These are phyloP conservation scores for Adelosebastes latens DNA, from an alignment of 2,797 vertebrate genomes.

Conservation along the genomic window DNA sequence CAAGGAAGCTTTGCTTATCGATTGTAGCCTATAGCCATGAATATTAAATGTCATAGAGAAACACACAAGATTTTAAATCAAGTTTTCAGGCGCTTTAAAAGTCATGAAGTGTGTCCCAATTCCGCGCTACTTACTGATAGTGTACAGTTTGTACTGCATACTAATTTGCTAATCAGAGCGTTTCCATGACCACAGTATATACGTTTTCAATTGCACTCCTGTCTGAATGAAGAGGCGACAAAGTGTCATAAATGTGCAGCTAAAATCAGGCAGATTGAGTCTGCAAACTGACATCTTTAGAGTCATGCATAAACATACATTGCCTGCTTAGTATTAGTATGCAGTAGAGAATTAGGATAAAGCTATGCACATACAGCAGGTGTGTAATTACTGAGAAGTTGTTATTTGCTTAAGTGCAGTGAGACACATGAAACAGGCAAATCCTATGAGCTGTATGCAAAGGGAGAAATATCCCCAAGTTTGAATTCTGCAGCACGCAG, in stretches of 20 bases:
- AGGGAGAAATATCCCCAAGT: neutral
- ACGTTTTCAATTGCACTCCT: neutral
- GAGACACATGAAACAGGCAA: slow-evolving; percentile 28
- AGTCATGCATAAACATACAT: neutral
- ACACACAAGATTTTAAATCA: neutral
- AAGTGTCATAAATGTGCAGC: neutral
- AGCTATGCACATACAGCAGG: neutral
- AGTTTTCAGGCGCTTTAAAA: neutral
- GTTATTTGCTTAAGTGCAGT: slow-evolving; percentile 41
- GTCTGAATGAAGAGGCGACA: neutral
- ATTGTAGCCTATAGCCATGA: neutral
- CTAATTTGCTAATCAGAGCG: neutral
- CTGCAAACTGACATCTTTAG: neutral
- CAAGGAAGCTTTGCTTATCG: neutral
- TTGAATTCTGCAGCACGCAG: slow-evolving; percentile 10
- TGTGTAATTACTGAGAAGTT: slow-evolving; percentile 13
- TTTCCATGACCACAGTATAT: neutral
- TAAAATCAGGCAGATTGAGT: neutral
- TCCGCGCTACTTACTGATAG: neutral
- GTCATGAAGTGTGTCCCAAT: neutral
- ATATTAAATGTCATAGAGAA: neutral
- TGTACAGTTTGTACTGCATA: neutral
- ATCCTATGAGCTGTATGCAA: slow-evolving; percentile 40
- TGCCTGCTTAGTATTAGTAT: neutral
- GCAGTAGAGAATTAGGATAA: neutral